A percentile compares a stretch with the other conserved stretches of the same genome.
These are phyloP conservation scores for Seriola rivoliana DNA, from an alignment of 2,113 vertebrate genomes.

Conservation along the genomic window DNA sequence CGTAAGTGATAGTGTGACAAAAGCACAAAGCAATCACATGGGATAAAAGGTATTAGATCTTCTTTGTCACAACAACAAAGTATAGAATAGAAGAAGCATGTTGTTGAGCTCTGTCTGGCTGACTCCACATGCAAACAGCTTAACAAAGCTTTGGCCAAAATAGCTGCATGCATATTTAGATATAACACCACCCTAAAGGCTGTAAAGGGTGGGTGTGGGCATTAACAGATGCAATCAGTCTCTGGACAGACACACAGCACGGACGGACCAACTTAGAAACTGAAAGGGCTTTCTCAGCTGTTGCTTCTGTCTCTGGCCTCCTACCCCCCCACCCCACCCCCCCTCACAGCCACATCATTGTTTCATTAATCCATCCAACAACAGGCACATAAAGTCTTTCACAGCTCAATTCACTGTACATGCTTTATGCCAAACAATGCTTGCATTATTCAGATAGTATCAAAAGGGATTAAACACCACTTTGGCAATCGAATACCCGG, in stretches of 20 bases:
- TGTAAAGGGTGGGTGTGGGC: slow-evolving; percentile 46
- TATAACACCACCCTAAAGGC: slow-evolving; percentile 42
- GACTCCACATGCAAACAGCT: neutral
- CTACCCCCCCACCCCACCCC: slow-evolving; percentile 14
- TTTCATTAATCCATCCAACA: slow-evolving; percentile 58
- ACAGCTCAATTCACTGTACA: slow-evolving; percentile 35
- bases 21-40: neutral
- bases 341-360: slow-evolving; percentile 42
- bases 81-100: neutral
- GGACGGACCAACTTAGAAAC: slow-evolving; percentile 65
- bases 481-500: slow-evolving; percentile 5
- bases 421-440: slow-evolving; percentile 14
- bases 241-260: slow-evolving; percentile 49
- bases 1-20: slow-evolving; percentile 6
- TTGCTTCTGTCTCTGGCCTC: slow-evolving; percentile 54
- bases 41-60: neutral
- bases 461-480: slow-evolving; percentile 2
- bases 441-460: slow-evolving; percentile 19
- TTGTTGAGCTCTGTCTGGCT: neutral
- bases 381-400: slow-evolving; percentile 21
- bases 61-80: slow-evolving; percentile 4
- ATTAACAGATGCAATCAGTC: slow-evolving; percentile 68
- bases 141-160: slow-evolving; percentile 45
- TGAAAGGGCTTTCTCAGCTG: slow-evolving; percentile 76
- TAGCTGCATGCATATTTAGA: slow-evolving; percentile 56